Evolutionary conservation across 2,888 invertebrate genomes (phyloP).

Genomic region (Mactromeris polynyma): DNA sequence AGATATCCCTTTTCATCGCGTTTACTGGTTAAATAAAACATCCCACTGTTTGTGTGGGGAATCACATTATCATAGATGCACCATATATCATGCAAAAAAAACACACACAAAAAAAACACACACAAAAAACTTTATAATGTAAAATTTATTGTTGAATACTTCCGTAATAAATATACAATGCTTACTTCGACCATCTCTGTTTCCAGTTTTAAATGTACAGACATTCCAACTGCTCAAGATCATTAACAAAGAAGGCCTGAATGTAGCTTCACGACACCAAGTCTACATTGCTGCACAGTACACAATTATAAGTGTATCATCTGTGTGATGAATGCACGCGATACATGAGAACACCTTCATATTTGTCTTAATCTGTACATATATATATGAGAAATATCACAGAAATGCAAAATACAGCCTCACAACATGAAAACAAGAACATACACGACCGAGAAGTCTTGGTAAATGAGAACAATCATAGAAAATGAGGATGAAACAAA

Average conservation of each 20-base stretch:
- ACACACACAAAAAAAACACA: no score
- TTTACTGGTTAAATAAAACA: no score
- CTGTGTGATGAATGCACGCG: neutral
- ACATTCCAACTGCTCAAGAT: neutral
- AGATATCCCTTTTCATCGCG: no score
- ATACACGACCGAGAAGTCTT: neutral
- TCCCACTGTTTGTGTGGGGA: no score
- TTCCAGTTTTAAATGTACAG: neutral
- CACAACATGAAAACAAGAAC: constrained; percentile 9
- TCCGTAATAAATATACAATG: constrained; percentile 16
- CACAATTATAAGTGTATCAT: neutral
- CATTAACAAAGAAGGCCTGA: neutral
- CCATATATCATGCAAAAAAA: no score
- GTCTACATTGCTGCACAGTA: neutral
- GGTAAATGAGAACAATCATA: neutral
- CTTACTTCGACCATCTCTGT: neutral
- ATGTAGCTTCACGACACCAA: neutral
- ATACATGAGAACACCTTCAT: neutral
- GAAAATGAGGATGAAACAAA: neutral
- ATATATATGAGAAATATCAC: constrained; percentile 25
- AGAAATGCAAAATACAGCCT: constrained; percentile 28
- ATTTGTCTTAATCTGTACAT: neutral
- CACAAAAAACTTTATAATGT: no score
- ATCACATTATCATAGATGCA: no score
- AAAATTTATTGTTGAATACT: constrained; percentile 18